These are phyloP conservation scores for Sorex araneus DNA, from an alignment of 2,113 vertebrate species.

Conservation along the genomic window DNA sequence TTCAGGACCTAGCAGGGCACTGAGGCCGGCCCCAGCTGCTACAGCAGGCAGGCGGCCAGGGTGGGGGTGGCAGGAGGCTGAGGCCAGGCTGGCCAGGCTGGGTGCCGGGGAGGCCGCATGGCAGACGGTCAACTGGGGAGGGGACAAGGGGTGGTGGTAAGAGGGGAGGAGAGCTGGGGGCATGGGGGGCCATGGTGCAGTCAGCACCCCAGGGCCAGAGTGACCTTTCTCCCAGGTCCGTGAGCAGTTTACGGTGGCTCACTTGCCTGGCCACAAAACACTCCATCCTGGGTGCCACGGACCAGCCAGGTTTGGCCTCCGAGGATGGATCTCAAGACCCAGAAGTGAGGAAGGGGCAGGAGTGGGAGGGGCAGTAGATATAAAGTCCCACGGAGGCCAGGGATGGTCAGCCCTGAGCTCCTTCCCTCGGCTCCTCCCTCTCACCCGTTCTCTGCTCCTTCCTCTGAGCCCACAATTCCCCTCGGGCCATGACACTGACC, in stretches of 20 bases:
- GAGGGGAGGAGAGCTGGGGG: neutral
- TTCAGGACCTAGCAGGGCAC: slow-evolving; percentile 23
- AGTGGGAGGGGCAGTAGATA: neutral
- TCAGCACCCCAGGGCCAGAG: neutral
- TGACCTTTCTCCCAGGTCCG: neutral
- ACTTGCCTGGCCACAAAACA: neutral
- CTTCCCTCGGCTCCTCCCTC: neutral
- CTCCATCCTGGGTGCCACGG: neutral
- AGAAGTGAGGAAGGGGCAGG: neutral
- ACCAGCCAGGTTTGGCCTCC: neutral
- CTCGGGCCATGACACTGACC: neutral
- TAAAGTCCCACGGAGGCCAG: neutral
- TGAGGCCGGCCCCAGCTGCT: slow-evolving; percentile 56
- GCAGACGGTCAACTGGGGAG: slow-evolving; percentile 5
- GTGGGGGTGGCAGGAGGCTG: slow-evolving; percentile 31
- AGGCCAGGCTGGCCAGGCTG: slow-evolving; percentile 39
- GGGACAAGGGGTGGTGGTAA: neutral
- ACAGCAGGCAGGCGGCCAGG: slow-evolving; percentile 79
- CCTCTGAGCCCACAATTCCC: neutral
- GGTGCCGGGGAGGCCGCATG: neutral
- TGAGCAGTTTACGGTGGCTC: neutral
- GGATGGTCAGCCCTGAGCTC: neutral
- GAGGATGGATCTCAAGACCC: neutral
- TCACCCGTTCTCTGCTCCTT: neutral
- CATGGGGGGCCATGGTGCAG: neutral